phyloP scores from a whole-genome alignment of 2,888 invertebrate species.

The Nysson spinosus region DNA sequence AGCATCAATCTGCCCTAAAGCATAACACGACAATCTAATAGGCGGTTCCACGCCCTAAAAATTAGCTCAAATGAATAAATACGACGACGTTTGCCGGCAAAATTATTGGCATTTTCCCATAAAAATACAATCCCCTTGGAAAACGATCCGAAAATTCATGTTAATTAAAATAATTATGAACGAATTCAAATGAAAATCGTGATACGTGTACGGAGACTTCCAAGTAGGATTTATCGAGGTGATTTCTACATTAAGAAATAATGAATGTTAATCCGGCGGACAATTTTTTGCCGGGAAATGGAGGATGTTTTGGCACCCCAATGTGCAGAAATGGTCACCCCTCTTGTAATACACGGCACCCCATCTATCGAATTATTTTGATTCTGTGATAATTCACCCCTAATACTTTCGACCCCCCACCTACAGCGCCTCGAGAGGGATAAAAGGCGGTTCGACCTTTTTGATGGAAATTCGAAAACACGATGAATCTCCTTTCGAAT shows the following conservation, averaged over 20 bases:
- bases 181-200: neutral
- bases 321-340: constrained; percentile 59
- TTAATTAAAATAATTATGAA: neutral
- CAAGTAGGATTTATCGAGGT: neutral
- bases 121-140: neutral
- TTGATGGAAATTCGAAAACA: constrained; percentile 61
- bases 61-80: constrained; percentile 67
- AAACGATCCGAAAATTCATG: neutral
- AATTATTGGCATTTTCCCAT: constrained; percentile 48
- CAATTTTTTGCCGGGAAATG: constrained; percentile 50
- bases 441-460: constrained; percentile 52
- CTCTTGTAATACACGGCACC: constrained; percentile 66
- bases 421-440: constrained; percentile 22
- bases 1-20: constrained; percentile 68
- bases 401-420: constrained; percentile 64
- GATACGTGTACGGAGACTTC: neutral
- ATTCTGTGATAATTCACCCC: constrained; percentile 76
- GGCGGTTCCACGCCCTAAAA: constrained; percentile 62
- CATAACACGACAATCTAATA: constrained; percentile 61
- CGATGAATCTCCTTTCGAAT: constrained; percentile 30
- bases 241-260: constrained; percentile 8
- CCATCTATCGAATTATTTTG: constrained; percentile 75
- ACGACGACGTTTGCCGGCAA: constrained; percentile 28
- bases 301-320: constrained; percentile 67
- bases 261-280: constrained; percentile 34